These are phyloP conservation scores for Bombus turneri DNA, from an alignment of 1,140 invertebrate genomes.

Conservation along the genomic window DNA sequence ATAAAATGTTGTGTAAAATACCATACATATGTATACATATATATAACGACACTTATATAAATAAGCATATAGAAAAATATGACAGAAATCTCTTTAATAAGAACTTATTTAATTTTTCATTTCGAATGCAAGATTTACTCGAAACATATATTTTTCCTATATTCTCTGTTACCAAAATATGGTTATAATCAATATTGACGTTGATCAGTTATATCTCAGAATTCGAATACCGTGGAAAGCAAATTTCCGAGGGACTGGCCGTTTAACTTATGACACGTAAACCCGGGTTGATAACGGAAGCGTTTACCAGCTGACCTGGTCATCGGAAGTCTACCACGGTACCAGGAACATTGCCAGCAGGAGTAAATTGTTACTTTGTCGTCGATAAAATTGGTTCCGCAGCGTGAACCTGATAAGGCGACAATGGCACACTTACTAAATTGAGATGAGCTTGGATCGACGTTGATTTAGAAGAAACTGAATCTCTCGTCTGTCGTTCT, in stretches of 20 bases:
- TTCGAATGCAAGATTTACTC: not conserved
- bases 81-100: not conserved
- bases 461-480: slow-evolving; percentile 25
- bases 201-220: not conserved
- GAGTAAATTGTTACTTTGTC: slow-evolving; percentile 64
- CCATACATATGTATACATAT: not conserved
- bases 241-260: slow-evolving; percentile 50
- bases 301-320: slow-evolving; percentile 60
- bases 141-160: not conserved
- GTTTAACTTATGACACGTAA: slow-evolving; percentile 64
- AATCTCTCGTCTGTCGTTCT: not conserved
- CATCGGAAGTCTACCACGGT: slow-evolving; percentile 59
- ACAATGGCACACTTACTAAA: slow-evolving; percentile 45
- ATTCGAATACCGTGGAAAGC: not conserved
- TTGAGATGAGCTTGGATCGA: slow-evolving; percentile 42
- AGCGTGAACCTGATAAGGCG: slow-evolving; percentile 46
- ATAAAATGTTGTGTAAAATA: no score
- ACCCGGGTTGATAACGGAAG: slow-evolving; percentile 60
- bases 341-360: slow-evolving; percentile 61
- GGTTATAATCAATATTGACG: not conserved
- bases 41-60: not conserved
- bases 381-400: slow-evolving; percentile 48
- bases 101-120: no score
- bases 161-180: not conserved
- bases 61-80: not conserved